Conservation (phyloP, 2,113 vertebrate genomes). For the Malaclemys terrapin region DNA sequence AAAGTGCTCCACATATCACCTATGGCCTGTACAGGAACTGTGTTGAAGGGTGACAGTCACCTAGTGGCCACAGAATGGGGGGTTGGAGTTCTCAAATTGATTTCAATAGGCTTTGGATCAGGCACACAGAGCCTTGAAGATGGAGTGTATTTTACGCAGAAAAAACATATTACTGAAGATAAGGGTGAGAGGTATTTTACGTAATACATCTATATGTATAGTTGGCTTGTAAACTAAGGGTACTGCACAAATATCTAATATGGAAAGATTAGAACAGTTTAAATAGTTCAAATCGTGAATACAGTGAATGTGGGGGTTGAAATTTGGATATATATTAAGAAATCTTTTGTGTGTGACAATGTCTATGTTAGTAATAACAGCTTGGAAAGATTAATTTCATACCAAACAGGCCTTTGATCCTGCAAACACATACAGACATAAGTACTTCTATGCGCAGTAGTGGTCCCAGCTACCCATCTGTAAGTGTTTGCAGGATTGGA, state of each 20-base stretch:
- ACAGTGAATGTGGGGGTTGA: background rate
- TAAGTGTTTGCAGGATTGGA: background rate
- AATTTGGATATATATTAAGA: conserved; percentile 31
- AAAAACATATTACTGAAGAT: conserved; percentile 34
- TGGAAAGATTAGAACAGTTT: background rate
- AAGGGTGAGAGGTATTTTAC: conserved; percentile 35
- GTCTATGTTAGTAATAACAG: conserved; percentile 41
- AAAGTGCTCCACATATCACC: background rate
- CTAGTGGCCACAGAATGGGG: background rate
- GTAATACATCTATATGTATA: background rate
- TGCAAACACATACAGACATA: conserved; percentile 24
- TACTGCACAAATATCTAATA: background rate
- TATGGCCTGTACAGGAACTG: background rate
- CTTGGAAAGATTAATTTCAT: background rate
- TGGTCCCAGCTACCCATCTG: conserved; percentile 30
- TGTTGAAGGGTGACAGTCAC: background rate
- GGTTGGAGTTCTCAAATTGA: background rate
- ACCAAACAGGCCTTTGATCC: background rate
- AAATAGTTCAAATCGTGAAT: background rate
- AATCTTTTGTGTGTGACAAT: conserved; percentile 20
- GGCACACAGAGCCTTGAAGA: background rate
- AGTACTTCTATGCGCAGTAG: conserved; percentile 49
- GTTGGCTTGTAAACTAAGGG: background rate
- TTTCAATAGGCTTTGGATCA: background rate
- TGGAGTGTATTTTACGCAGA: background rate